phyloP scores from a whole-genome alignment of 2,113 vertebrate species.

The Percina caprodes region DNA sequence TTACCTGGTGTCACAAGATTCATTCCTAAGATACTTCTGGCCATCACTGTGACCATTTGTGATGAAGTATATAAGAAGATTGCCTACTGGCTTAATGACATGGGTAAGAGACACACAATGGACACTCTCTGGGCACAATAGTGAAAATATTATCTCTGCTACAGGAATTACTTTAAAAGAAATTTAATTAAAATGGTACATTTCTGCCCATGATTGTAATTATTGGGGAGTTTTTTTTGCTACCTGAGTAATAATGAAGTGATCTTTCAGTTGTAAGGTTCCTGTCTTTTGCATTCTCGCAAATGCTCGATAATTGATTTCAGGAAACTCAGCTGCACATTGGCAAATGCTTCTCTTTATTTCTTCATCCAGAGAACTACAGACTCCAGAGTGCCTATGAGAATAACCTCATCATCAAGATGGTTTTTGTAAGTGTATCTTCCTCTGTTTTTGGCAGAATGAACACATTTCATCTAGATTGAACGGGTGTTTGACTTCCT shows the following conservation, averaged over 20 bases:
- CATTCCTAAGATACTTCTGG: slow-evolving; percentile 93
- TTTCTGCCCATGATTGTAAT: background rate
- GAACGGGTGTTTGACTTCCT: background rate
- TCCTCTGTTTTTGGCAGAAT: background rate
- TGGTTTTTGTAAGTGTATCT: slow-evolving; percentile 90
- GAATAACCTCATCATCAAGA: slow-evolving; percentile 98
- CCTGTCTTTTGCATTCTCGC: background rate
- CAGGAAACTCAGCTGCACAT: background rate
- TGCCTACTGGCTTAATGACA: slow-evolving; percentile 95
- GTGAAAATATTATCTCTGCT: background rate
- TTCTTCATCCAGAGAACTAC: slow-evolving; percentile 89
- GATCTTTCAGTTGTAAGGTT: background rate
- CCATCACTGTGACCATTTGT: slow-evolving; percentile 91
- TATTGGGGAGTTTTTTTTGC: background rate
- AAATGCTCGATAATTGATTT: background rate
- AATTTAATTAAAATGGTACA: background rate
- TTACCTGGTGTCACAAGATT: slow-evolving; percentile 90
- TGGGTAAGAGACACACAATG: slow-evolving; percentile 85
- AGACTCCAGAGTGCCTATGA: slow-evolving; percentile 98
- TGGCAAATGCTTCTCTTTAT: background rate
- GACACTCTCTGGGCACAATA: background rate
- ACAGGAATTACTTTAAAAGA: background rate
- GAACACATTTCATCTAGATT: background rate
- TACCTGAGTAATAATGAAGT: background rate
- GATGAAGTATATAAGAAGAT: slow-evolving; percentile 97